phyloP scores from a whole-genome alignment of 2,888 invertebrate genomes.

The Herminia tarsipennalis region DNA sequence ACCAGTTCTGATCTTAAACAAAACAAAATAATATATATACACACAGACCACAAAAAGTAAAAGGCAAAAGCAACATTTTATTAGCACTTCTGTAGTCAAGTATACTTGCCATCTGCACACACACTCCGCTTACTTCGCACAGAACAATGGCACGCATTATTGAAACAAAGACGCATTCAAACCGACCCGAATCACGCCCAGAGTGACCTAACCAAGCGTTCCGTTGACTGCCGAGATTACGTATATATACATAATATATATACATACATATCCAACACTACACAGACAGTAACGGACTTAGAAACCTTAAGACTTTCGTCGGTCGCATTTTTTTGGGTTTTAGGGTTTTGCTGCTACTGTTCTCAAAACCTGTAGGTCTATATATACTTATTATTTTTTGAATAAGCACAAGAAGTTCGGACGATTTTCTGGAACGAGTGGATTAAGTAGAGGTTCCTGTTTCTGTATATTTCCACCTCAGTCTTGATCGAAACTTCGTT shows the following conservation, averaged over 20 bases:
- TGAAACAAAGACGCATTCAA: slow-evolving; percentile 47
- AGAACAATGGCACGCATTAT: slow-evolving; percentile 42
- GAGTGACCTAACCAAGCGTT: slow-evolving; percentile 29
- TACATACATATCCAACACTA: not conserved
- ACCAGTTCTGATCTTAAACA: not conserved
- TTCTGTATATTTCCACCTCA: too few species aligned
- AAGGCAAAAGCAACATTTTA: not conserved
- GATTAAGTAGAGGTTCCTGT: too few species aligned
- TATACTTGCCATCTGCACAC: slow-evolving; percentile 12
- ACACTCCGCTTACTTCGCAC: slow-evolving; percentile 18
- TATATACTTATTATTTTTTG: too few species aligned
- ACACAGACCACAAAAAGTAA: too few species aligned
- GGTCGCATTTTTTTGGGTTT: too few species aligned
- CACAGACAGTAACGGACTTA: too few species aligned
- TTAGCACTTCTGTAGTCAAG: not conserved
- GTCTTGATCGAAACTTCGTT: too few species aligned
- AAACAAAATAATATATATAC: not conserved
- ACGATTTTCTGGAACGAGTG: too few species aligned
- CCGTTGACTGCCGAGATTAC: not conserved
- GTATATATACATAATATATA: not conserved
- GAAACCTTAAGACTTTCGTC: too few species aligned
- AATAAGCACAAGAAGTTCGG: too few species aligned
- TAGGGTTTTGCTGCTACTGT: too few species aligned
- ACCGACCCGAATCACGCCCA: slow-evolving; percentile 39
- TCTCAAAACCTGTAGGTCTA: too few species aligned